Evolutionary conservation across 2,888 invertebrate species (phyloP).

Genomic region (Tetanocera ferruginea): DNA sequence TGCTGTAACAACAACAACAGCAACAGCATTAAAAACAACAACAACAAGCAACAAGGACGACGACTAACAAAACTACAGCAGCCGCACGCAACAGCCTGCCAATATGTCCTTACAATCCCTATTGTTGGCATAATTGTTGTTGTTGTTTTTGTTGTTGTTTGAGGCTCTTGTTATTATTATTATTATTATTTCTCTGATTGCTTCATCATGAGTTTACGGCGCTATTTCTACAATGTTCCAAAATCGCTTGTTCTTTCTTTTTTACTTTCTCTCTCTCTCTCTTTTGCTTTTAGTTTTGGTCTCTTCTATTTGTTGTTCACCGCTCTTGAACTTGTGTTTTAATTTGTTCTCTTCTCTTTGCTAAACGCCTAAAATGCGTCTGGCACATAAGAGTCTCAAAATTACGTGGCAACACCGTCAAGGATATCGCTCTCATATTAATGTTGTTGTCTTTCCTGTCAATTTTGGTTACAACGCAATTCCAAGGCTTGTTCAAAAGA

Average conservation of each 20-base stretch:
- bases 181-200: constrained; percentile 20
- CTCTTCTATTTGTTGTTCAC: too few relatives aligned
- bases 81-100: constrained; percentile 25
- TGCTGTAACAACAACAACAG: constrained; percentile 17
- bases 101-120: background rate
- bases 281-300: too few relatives aligned
- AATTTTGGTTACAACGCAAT: too few relatives aligned
- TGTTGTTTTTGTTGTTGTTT: constrained; percentile 1
- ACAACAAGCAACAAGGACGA: background rate
- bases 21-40: background rate
- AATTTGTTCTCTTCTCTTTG: too few relatives aligned
- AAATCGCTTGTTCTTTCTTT: too few relatives aligned
- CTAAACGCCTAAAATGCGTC: too few relatives aligned
- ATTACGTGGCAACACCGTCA: background rate
- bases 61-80: background rate
- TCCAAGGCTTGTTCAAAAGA: background rate
- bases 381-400: too few relatives aligned
- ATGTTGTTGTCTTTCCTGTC: background rate
- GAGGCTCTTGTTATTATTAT: constrained; percentile 16
- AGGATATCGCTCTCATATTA: background rate
- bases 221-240: too few relatives aligned
- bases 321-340: too few relatives aligned
- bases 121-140: background rate
- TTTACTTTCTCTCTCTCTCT: too few relatives aligned
- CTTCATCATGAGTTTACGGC: background rate